A percentile compares a stretch with the other conserved stretches of the same genome.
Evolutionary conservation across 2,888 invertebrate genomes (phyloP).

Genomic region (Eurytoma californica): DNA sequence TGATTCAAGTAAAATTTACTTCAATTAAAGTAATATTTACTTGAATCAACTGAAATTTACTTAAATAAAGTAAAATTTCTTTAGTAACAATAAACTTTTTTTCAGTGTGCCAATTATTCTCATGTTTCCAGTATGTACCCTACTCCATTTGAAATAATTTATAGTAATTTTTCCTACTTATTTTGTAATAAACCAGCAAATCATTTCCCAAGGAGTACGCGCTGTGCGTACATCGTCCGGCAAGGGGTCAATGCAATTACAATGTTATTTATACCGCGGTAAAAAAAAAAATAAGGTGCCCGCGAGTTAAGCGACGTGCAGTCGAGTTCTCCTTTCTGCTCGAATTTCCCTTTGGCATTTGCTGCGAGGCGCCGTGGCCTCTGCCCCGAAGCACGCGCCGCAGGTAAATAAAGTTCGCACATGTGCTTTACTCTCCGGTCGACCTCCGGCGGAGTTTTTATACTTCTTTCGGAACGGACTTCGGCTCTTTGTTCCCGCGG

Average conservation of each 20-base stretch:
- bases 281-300: background rate
- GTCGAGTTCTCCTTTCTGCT: background rate
- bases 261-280: background rate
- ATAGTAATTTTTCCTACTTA: too few relatives aligned
- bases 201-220: background rate
- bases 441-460: background rate
- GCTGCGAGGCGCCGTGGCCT: background rate
- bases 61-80: too few relatives aligned
- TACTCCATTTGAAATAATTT: too few relatives aligned
- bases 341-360: too few relatives aligned
- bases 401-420: conserved; percentile 22
- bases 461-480: background rate
- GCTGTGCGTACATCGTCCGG: background rate
- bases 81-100: too few relatives aligned
- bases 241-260: background rate
- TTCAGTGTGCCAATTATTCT: too few relatives aligned
- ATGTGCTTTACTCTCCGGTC: background rate
- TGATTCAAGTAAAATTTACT: too few relatives aligned
- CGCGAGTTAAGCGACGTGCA: background rate
- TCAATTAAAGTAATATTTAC: too few relatives aligned
- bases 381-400: background rate
- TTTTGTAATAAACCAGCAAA: too few relatives aligned
- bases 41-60: too few relatives aligned
- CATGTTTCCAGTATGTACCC: too few relatives aligned
- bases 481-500: background rate